Conservation (phyloP, 2,888 invertebrate species). For the Pseudanteris insignis region DNA sequence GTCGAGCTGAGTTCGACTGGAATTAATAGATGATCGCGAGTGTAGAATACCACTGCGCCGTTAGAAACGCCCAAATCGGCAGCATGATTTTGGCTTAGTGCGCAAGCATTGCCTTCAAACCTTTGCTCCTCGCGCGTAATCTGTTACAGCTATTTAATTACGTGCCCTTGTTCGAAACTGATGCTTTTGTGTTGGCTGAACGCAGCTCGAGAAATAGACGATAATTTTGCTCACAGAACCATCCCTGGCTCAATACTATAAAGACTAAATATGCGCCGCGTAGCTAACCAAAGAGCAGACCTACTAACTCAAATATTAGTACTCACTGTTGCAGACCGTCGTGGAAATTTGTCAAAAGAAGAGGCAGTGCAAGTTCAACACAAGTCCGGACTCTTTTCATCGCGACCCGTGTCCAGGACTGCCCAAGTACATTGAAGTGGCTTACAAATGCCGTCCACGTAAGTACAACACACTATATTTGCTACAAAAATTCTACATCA, state of each 20-base stretch:
- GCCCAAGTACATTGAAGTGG: conserved; percentile 93
- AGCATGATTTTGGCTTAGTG: conserved; percentile 20
- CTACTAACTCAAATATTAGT: conserved; percentile 73
- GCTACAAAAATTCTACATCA: conserved; percentile 15
- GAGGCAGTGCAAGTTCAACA: conserved; percentile 88
- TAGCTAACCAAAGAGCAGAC: too few species aligned
- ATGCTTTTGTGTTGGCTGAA: too few species aligned
- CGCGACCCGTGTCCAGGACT: conserved; percentile 93
- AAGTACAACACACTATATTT: conserved; percentile 68
- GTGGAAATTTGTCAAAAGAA: conserved; percentile 95
- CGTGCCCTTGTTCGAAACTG: neutral
- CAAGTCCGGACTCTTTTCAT: conserved; percentile 86
- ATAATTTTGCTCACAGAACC: too few species aligned
- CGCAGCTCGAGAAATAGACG: too few species aligned
- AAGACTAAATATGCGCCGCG: too few species aligned
- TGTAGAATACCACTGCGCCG: conserved; percentile 35
- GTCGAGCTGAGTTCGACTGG: conserved; percentile 18
- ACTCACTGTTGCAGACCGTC: conserved; percentile 91
- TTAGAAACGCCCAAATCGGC: conserved; percentile 37
- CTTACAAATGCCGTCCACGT: conserved; percentile 97
- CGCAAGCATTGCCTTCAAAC: conserved; percentile 3
- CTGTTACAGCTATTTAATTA: conserved; percentile 22
- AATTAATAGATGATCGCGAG: conserved; percentile 41
- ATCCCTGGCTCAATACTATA: too few species aligned
- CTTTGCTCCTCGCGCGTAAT: conserved; percentile 17